Evolutionary conservation across 64 coral and sea anemone genomes (phyloP), one percentile per base, ranked within the genome.

Genomic region (Porites australiensis): DNA sequence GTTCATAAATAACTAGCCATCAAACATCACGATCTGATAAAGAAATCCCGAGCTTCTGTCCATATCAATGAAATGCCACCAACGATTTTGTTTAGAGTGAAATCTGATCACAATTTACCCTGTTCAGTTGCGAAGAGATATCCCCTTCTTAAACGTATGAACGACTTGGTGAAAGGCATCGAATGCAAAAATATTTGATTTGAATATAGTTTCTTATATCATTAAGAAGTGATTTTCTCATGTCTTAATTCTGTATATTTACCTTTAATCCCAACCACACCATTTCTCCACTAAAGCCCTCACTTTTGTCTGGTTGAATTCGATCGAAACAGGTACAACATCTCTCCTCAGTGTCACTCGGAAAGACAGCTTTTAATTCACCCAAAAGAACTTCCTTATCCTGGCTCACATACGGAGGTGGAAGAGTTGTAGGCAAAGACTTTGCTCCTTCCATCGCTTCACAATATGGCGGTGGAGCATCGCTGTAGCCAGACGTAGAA

Each of bases 271-370:
- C 94, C n/a, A 85, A 79, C 77, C 91, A 93, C 73, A 99, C 71
- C 84, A 94, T 91, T 77, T 99, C 88, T 3, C 98, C 98, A 80
- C 91, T 93, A 16, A 93, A 90, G 13, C 88, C 94, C 63, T 99
- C 88, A 9, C 82, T 76, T 19, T 89, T 55, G 71, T 96, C 91
- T 44, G 88, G 72, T 64, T 45, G 59, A 85, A 99, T 96, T 57
- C 62, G 88, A 89, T 99, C 98, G 66, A 99, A 99, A 81, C 98
- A 99, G 10, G 89, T 83, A 52, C 88, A 96, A 75, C 98, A 99
- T 27, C 98, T 86, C 79, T 87, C 83, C 14, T 91, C 85, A 2
- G 72, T 58, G 50, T 93, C 72, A 21, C 48, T 82, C 0, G 92
- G 64, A 50, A 94, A 89, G 6, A 82, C 59, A 8, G 69, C 59